Evolutionary conservation across 2,888 invertebrate species (phyloP), one percentile per base, ranked within the genome.

Genomic region (Drosophila seclusa): DNA sequence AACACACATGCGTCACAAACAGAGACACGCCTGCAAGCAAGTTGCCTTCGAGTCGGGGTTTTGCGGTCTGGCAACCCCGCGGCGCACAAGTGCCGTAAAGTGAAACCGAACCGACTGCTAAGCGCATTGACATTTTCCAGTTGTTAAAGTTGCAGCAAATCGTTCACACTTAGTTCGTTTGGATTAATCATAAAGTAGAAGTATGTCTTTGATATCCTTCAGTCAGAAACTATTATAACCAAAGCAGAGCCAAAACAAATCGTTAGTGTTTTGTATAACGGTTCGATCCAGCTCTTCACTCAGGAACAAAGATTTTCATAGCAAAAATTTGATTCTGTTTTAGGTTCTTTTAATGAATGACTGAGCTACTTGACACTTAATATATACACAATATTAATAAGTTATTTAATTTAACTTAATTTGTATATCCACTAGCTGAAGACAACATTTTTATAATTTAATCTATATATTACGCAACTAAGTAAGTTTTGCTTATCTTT

Each of bases 41-140:
- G 29, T 34, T 53, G 40, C 42, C 27, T 34, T 36, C 13, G 36
- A 24, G 34, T 54, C 27, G 48, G 57, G 36, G 40, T 45, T 34
- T 38, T 52, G 69, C 40, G 62, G 59, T 40, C 40, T 54, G 73
- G 53, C 45, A 65, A 16, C 38, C 50, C 45, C 34, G 45, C 31
- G 38, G 55, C 55, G 48, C 31, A 16, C 38, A 53, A 48, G 27
- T 27, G 38, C 74, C 63, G 16, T 52, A 52, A 64, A 10, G 48
- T 27, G 53, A 70, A 55, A 50, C 42, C 54, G 40, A 61, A 49
- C 34, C 45, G 32, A 55, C 32, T 27, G 34, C 49, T 38, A 50
- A 55, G 50, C 61, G 62, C 57, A 45, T 52, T 45, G 38, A 34
- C 42, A 54, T 16, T 29, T 29, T 57, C 10, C 29, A 7, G 16